Evolutionary conservation across 2,888 invertebrate species (phyloP).

Genomic region (Hydrotaea diabolus): DNA sequence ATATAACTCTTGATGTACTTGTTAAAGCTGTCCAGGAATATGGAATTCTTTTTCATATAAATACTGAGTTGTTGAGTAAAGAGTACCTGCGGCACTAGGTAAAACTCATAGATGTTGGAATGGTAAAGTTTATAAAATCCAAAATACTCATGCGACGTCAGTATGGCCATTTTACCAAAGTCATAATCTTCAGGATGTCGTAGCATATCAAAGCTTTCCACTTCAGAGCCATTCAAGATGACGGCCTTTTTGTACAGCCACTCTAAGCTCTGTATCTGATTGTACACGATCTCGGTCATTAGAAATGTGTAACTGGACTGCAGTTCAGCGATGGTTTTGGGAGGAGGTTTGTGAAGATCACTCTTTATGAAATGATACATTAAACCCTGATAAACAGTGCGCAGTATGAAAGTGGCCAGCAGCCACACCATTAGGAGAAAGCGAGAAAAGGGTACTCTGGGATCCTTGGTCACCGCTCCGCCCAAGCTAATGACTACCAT

Average conservation of each 20-base stretch:
- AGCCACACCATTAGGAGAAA: slow-evolving; percentile 72
- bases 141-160: slow-evolving; percentile 69
- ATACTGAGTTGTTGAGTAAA: slow-evolving; percentile 71
- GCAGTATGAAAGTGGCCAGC: slow-evolving; percentile 69
- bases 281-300: slow-evolving; percentile 57
- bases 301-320: slow-evolving; percentile 65
- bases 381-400: slow-evolving; percentile 71
- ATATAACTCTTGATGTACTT: slow-evolving; percentile 62
- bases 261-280: slow-evolving; percentile 53
- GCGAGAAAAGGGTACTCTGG: slow-evolving; percentile 71
- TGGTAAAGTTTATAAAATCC: slow-evolving; percentile 66
- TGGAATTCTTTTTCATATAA: slow-evolving; percentile 70
- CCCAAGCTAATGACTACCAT: slow-evolving; percentile 71
- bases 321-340: slow-evolving; percentile 64
- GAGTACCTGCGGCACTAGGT: slow-evolving; percentile 67
- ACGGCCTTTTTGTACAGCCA: slow-evolving; percentile 45
- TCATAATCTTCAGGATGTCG: background rate
- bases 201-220: slow-evolving; percentile 68
- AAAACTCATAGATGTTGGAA: slow-evolving; percentile 47
- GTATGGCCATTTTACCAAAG: slow-evolving; percentile 61
- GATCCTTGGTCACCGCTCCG: slow-evolving; percentile 63
- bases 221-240: slow-evolving; percentile 63
- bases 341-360: slow-evolving; percentile 65
- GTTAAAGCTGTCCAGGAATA: slow-evolving; percentile 67
- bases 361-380: slow-evolving; percentile 70